Base-by-base conservation (phyloP, 1,140 invertebrate species). In the Brachionus paranguensis region DNA sequence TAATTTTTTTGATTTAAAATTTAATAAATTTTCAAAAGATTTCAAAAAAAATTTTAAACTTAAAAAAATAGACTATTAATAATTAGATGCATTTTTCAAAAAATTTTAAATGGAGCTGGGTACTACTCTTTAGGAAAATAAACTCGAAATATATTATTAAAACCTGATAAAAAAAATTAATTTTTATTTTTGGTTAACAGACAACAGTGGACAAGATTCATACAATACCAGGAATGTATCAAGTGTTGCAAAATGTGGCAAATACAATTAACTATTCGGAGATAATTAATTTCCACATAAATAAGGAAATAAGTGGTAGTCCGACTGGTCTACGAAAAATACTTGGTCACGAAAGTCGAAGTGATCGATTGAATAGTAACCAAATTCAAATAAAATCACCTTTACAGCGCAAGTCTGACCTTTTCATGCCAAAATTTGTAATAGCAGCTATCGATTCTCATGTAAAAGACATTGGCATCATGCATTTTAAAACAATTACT, bases 151-250 rank as follows among this genome's bases (percentile, higher is more conserved):
- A 29, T 29, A 29, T 29, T 29, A 3, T 29, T 29, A 29, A 29
- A 29, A 3, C 1, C 27, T 29, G 27, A 29, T 11, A 17, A 24
- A 47, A 47, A 74, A 74, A 43, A 60, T 45, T 55, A 10, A 20
- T 81, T 45, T 60, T 8, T 64, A 20, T 17, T 64, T 20, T n/a
- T 79, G 45, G 5, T 33, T 45, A 12, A 3, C 11, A 81, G 78
- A 64, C 53, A 24, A 41, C 53, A 20, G 33, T 68, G 37, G 78
- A 81, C 14, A 81, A 81, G 17, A 27, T 81, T 27, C 53, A 81
- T n/a, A 64, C 53, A 8, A 68, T 81, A n/a, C 78, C 78, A 20
- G 78, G 78, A 11, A 81, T 81, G 78, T 81, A 29, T 68, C 53
- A 37, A 20, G 43, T 81, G 5, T 3, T 81, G 8, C 78, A 81